Evolutionary conservation across 2,113 vertebrate species (phyloP), one percentile per base, ranked within the genome.

Genomic region (Nyctereutes procyonoides): DNA sequence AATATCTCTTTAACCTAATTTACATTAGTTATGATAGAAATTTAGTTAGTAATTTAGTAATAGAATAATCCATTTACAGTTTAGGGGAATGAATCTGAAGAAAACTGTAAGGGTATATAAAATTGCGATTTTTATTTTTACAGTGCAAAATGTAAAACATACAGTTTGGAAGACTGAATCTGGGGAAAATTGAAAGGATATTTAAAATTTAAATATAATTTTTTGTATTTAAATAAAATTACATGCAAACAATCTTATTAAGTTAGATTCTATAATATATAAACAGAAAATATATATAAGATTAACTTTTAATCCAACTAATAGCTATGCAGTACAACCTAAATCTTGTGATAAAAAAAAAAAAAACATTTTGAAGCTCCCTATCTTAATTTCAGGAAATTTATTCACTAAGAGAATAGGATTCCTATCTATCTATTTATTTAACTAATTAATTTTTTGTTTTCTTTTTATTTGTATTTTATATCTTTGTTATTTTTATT

Each of bases 301-400:
- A 71, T 58, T 79, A 90, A 94, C 5, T 86, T 97, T 79, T 79
- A 92, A 74, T 30, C 22, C n/a, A 91, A 97, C 9, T 53, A 81
- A 88, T 65, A 90, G 24, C 22, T 65, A 28, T 63, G 5, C 2
- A 71, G 24, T 87, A 8, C 2, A 81, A 84, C 8, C 12, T 81
- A 62, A 88, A 67, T 73, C 26, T 81, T 93, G 13, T 71, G 6
- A 43, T 43, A 1, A 43, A 43, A 43, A 43, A 6, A 6, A 30
- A 58, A 77, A 89, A 87, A 55, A 9, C 12, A 32, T 63, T 62
- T 4, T 74, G 19, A 85, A 17, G 4, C 84, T 87, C 69, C 4
- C 1, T 65, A 58, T n/a, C 14, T 56, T 74, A 88, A 86, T 71
- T 93, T 87, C 16, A 77, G 28, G 28, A 76, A 82, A 60, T 77